These are phyloP conservation scores for Protomyctophum bolini DNA, from an alignment of 2,113 vertebrate genomes.

Conservation along the genomic window DNA sequence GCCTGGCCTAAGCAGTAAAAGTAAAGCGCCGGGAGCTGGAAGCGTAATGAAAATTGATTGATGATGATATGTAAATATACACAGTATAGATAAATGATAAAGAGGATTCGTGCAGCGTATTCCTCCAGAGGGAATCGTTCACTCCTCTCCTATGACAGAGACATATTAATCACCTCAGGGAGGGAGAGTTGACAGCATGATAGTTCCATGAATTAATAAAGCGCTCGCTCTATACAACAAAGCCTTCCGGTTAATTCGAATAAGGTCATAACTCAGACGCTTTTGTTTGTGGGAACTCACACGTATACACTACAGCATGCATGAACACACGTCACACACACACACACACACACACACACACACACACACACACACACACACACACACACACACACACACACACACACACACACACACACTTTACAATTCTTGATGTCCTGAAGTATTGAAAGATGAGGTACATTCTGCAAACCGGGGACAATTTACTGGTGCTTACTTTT, in stretches of 20 bases:
- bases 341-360: not conserved
- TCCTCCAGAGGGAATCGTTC: conserved; percentile 44
- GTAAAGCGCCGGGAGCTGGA: conserved; percentile 27
- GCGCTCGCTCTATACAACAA: conserved; percentile 57
- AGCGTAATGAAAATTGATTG: conserved; percentile 51
- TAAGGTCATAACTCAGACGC: conserved; percentile 67
- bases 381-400: conserved; percentile 11
- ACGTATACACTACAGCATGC: not conserved
- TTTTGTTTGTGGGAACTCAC: conserved; percentile 45
- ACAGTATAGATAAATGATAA: conserved; percentile 60
- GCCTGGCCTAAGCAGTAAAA: conserved; percentile 20
- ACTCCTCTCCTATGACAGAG: conserved; percentile 52
- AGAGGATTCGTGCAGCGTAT: conserved; percentile 45
- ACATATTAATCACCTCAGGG: conserved; percentile 66
- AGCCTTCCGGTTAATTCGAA: conserved; percentile 67
- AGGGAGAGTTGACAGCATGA: conserved; percentile 59
- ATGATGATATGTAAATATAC: conserved; percentile 50
- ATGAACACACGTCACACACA: not conserved
- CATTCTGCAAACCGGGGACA: too few species aligned
- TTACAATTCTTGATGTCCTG: not conserved
- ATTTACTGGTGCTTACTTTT: too few species aligned
- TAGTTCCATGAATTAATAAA: conserved; percentile 73
- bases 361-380: conserved; percentile 14
- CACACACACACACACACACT: conserved; percentile 10
- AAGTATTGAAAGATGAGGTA: too few species aligned